Evolutionary conservation across 2,888 invertebrate genomes (phyloP), one percentile per base, ranked within the genome.

Genomic region (Cryptocephalus moraei): DNA sequence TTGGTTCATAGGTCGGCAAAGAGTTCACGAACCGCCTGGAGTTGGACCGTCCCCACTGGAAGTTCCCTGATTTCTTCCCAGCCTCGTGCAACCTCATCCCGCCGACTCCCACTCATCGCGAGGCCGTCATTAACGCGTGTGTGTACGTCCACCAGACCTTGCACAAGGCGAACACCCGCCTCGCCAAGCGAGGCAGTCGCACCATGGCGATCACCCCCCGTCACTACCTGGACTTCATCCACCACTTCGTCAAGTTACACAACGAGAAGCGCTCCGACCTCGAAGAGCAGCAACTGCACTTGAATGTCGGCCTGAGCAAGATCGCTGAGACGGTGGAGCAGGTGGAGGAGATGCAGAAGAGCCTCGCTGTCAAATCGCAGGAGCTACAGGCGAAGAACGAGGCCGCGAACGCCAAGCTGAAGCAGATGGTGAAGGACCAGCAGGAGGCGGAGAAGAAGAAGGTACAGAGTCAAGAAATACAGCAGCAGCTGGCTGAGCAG

Each of bases 391-490:
- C 92, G 39, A 99, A 99, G 75, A 99, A 99, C 67, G 93, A 94
- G 67, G 94, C 96, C 2, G 99, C 99, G 44, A 99, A 99, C 70
- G 91, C 92, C n/a, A 99, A 99, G 73, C 77, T 99, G 43, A 86
- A 92, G 56, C 96, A 99, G 71, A 99, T 99, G 99, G 91, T 97
- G 42, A 94, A 94, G 75, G 94, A 97, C 73, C 96, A 97, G 70
- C 96, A 97, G 65, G 96, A 97, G 70, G 99, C 99, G 1, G 99
- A 99, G 70, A 91, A 95, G 76, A 94, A 96, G 73, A 99, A 99
- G 71, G 91, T 93, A 34, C 92, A 95, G 63, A 93, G 93, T 62
- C 95, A 96, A 69, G 94, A 97, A 67, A 91, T 99, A 66, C 95
- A 95, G 73, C 68, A 67, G 50, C 75, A 77, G 56, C 69, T 88